These are phyloP conservation scores for Cepaea hortensis DNA, from an alignment of 2,888 invertebrate genomes.

Conservation along the genomic window DNA sequence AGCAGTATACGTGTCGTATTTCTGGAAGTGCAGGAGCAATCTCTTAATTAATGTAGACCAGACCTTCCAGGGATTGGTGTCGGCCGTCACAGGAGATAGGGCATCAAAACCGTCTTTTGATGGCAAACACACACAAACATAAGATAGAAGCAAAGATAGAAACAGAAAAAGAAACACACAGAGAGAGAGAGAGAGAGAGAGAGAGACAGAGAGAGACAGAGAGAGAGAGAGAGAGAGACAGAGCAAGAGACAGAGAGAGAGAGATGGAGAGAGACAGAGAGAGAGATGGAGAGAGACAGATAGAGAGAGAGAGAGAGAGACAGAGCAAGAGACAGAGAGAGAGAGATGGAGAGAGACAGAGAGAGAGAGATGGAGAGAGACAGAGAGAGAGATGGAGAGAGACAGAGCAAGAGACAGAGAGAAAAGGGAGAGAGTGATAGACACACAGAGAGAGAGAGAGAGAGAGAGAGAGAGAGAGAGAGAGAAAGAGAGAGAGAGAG, in stretches of 20 bases:
- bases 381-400: no score
- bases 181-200: not conserved
- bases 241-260: no score
- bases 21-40: not conserved
- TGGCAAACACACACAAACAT: not conserved
- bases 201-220: not conserved
- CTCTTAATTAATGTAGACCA: constrained; percentile 13
- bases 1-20: not conserved
- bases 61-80: not conserved
- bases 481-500: no score
- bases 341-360: no score
- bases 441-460: not conserved
- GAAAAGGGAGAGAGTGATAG: no score
- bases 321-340: not conserved
- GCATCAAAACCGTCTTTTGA: no score
- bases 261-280: no score
- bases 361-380: no score
- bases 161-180: not conserved
- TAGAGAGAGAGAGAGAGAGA: not conserved
- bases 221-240: constrained; percentile 1
- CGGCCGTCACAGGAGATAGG: not conserved
- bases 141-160: not conserved
- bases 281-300: no score
- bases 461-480: no score
- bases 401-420: no score